Evolutionary conservation across 1,140 invertebrate species (phyloP), one percentile per base, ranked within the genome.

Genomic region (Planococcus citri): DNA sequence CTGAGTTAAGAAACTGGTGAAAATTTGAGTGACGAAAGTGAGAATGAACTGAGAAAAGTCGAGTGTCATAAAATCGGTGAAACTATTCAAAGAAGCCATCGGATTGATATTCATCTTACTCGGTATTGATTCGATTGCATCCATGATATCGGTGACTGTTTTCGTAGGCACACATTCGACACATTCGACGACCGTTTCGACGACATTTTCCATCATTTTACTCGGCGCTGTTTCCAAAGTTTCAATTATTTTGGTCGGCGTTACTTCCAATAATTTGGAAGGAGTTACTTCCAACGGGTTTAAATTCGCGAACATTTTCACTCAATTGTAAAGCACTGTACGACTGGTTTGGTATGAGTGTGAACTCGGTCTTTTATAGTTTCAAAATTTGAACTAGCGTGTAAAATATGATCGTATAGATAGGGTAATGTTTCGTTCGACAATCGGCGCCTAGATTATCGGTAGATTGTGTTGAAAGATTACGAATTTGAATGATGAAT

Each of bases 231-330:
- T 33, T 33, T 33, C 29, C 29, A 33, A 33, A 3, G 29, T 33
- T 6, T 33, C 12, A 3, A 6, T 33, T 33, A 33, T 33, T 51
- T 51, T 51, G 2, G 41, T 20, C 6, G 41, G 41, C 10, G 10
- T 51, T 9, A 6, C 4, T 51, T 51, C 41, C 17, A 51, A 51
- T 33, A 33, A 33, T 51, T 51, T 51, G 17, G 41, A 14, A 20
- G 41, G 41, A 6, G 10, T 51, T n/a, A 51, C 10, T 51, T 51
- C 41, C n/a, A 51, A n/a, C 41, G 41, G 41, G 41, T 51, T 51
- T 51, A 51, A 20, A 51, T 51, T 51, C 41, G 41, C 41, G 41
- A 51, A 51, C 41, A 51, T 51, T 51, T 51, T 51, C 29, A 33
- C 29, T 6, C 29, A 6, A 33, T 33, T 33, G 3, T 33, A 33